Base-by-base conservation (phyloP, 2,888 invertebrate species). In the Erebia epiphron region DNA sequence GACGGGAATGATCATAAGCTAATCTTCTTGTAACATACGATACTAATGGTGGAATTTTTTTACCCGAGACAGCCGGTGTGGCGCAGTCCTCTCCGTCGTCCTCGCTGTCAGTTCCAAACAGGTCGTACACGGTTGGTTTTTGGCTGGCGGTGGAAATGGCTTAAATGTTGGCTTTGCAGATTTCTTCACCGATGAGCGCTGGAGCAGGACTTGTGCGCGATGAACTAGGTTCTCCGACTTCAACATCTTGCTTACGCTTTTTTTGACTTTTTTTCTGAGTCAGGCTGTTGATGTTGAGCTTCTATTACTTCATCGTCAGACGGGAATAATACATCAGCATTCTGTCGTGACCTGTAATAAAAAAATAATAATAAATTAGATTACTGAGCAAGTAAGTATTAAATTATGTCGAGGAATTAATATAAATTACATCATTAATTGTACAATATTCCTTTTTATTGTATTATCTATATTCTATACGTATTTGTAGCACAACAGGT, bases 341-440 rank as follows among this genome's bases (percentile, higher is more conserved):
- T 54, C 18, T 54, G 54, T 9, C 54, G 18, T 18, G 54, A 54
- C 54, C 54, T 54, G 18, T 54, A 54, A 54, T 54, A 14, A 54
- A 54, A n/a, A 54, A 54, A 54, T 2, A 54, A 54, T 54, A 54
- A 54, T 54, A 54, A 54, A 54, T 18, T 54, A 54, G 54, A 54
- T 54, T 18, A 54, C 18, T 54, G 18, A 18, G 18, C 9, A 54
- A 54, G 54, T 54, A 54, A 54, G 54, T 54, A 54, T 54, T 16
- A 18, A 54, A 54, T 54, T 52, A 16, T 52, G 0, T 52, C 52
- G 52, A 52, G 52, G 52, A 16, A 52, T 16, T n/a, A n/a, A n/a
- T n/a, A 50, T 4, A 50, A 50, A 50, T n/a, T 16, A 52, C 52
- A 52, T 52, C 16, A 52, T 52, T 52, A n/a, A 52, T n/a, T 18